Evolutionary conservation across 1,140 invertebrate genomes (phyloP).

Genomic region (Dufourea novaeangliae): DNA sequence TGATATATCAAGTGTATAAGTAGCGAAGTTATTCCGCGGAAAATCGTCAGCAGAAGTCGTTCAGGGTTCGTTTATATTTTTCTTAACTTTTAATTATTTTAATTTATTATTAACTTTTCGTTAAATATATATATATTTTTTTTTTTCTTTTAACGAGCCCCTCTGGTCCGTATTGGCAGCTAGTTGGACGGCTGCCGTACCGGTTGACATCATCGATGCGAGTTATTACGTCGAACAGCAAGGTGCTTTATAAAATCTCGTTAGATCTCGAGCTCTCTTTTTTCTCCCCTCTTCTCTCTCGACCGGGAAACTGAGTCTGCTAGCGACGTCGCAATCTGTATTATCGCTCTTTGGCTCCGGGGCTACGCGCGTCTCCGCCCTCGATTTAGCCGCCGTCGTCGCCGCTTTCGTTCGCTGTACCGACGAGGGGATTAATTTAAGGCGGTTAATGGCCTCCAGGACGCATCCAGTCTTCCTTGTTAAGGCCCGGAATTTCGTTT

Average conservation of each 20-base stretch:
- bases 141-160: conserved; percentile 12
- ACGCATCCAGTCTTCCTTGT: background rate
- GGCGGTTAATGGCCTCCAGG: conserved; percentile 2
- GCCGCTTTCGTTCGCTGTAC: conserved; percentile 1
- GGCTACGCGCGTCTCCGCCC: background rate
- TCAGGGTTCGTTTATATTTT: background rate
- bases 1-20: no score
- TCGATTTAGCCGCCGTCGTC: conserved; percentile 1
- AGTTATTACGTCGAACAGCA: conserved; percentile 59
- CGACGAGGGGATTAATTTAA: conserved; percentile 10
- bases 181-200: conserved; percentile 48
- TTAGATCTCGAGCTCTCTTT: conserved; percentile 29
- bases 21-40: no score
- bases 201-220: conserved; percentile 29
- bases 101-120: no score
- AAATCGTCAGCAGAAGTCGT: background rate
- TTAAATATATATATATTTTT: background rate
- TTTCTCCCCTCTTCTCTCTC: no score
- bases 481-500: background rate
- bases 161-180: conserved; percentile 32
- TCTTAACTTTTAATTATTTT: no score
- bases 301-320: conserved; percentile 18
- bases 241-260: conserved; percentile 28
- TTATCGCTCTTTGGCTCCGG: conserved; percentile 1
- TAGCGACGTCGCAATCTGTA: conserved; percentile 41